Conservation (phyloP, 2,888 invertebrate genomes). For the Macrophya annulata region DNA sequence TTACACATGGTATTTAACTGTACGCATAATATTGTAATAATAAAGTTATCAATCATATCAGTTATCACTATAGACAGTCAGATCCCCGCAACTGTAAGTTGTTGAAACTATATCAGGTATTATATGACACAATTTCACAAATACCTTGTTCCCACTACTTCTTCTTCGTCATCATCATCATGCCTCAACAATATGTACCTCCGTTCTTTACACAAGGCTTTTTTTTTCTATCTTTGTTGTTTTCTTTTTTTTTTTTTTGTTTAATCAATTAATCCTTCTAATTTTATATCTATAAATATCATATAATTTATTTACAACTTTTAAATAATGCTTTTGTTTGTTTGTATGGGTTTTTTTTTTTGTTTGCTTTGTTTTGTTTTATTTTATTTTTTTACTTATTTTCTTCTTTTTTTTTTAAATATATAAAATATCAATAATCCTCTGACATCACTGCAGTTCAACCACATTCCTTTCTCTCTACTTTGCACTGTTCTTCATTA, state of each 20-base stretch:
- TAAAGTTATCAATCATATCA: slow-evolving; percentile 67
- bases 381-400: background rate
- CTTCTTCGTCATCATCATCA: background rate
- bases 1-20: slow-evolving; percentile 78
- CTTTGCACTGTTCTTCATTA: slow-evolving; percentile 40
- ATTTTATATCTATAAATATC: slow-evolving; percentile 76
- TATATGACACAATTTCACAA: slow-evolving; percentile 55
- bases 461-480: slow-evolving; percentile 54
- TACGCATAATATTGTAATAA: slow-evolving; percentile 76
- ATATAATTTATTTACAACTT: slow-evolving; percentile 76
- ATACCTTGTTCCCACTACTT: slow-evolving; percentile 41
- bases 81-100: slow-evolving; percentile 61
- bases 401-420: slow-evolving; percentile 58
- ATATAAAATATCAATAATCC: slow-evolving; percentile 65
- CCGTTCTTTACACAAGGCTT: slow-evolving; percentile 58
- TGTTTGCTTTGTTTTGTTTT: background rate
- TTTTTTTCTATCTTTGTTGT: background rate
- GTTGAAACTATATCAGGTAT: slow-evolving; percentile 56
- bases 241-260: background rate
- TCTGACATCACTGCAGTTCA: slow-evolving; percentile 59
- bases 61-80: slow-evolving; percentile 74
- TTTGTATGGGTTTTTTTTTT: background rate
- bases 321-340: slow-evolving; percentile 63
- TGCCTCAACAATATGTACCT: slow-evolving; percentile 50
- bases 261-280: slow-evolving; percentile 56